These are phyloP conservation scores for Hoplostethus atlanticus DNA, from an alignment of 2,797 vertebrate genomes.

Conservation along the genomic window DNA sequence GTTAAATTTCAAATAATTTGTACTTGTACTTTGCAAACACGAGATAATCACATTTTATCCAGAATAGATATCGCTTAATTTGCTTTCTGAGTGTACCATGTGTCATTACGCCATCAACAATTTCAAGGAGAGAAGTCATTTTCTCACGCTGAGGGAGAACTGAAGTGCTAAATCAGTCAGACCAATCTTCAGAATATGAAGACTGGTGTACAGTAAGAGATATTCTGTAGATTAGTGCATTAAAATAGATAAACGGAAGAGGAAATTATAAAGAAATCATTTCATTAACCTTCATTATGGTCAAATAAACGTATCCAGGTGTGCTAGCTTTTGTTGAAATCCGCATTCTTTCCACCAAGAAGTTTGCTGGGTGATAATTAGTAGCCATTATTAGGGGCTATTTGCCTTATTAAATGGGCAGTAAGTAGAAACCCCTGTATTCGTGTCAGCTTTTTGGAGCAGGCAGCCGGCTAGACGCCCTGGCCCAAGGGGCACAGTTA, in stretches of 20 bases:
- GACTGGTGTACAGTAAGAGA: background rate
- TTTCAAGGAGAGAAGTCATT: slow-evolving; percentile 10
- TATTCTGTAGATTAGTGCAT: slow-evolving; percentile 14
- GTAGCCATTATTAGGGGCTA: slow-evolving; percentile 38
- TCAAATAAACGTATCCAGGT: background rate
- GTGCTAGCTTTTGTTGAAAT: slow-evolving; percentile 21
- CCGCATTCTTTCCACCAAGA: background rate
- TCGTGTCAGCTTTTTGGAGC: slow-evolving; percentile 58
- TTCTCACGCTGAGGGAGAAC: background rate
- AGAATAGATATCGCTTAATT: background rate
- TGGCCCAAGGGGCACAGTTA: slow-evolving; percentile 82
- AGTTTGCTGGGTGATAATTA: slow-evolving; percentile 26
- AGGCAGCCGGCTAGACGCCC: slow-evolving; percentile 64
- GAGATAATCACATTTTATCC: too few species aligned
- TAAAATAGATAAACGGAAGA: background rate
- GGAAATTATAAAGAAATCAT: slow-evolving; percentile 8
- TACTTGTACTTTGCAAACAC: too few species aligned
- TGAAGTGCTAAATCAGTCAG: background rate
- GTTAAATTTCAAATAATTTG: too few species aligned
- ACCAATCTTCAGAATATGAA: background rate
- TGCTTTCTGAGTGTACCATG: background rate
- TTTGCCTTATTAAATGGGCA: slow-evolving; percentile 58
- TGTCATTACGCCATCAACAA: background rate
- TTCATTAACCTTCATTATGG: background rate
- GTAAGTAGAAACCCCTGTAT: slow-evolving; percentile 46